A percentile compares a stretch with the other conserved stretches of the same genome.
phyloP scores from a whole-genome alignment of 2,797 vertebrate genomes.

The Buphagus erythrorhynchus region DNA sequence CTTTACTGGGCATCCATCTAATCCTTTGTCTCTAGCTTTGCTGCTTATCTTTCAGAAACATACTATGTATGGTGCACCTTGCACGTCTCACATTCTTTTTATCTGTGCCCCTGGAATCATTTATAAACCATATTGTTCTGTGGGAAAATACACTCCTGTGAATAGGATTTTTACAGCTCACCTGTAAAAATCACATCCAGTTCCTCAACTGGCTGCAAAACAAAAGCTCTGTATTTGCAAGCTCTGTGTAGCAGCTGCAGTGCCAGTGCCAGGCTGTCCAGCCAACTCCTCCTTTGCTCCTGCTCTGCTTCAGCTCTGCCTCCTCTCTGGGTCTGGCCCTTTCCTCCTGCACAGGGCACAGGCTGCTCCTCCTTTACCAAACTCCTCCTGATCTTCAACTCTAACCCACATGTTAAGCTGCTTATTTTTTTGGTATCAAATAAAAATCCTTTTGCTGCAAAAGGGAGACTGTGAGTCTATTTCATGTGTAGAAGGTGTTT shows the following conservation, averaged over 20 bases:
- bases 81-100: not conserved
- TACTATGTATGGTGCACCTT: rapidly evolving
- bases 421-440: not conserved
- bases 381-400: not conserved
- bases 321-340: not conserved
- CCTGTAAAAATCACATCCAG: not conserved
- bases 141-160: not conserved
- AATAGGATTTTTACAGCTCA: not conserved
- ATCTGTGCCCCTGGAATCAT: not conserved
- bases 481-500: not conserved
- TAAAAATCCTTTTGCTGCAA: not conserved
- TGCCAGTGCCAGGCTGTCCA: not conserved
- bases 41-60: not conserved
- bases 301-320: not conserved
- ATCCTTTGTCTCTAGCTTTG: not conserved
- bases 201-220: not conserved
- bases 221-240: not conserved
- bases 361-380: not conserved
- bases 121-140: not conserved
- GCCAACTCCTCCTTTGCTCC: not conserved
- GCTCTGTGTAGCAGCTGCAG: not conserved
- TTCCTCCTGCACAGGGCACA: not conserved
- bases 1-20: not conserved
- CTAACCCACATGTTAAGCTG: rapidly evolving
- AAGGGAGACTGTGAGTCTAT: not conserved